These are phyloP conservation scores for Pygoscelis adeliae DNA, from an alignment of 2,113 vertebrate species.

Conservation along the genomic window DNA sequence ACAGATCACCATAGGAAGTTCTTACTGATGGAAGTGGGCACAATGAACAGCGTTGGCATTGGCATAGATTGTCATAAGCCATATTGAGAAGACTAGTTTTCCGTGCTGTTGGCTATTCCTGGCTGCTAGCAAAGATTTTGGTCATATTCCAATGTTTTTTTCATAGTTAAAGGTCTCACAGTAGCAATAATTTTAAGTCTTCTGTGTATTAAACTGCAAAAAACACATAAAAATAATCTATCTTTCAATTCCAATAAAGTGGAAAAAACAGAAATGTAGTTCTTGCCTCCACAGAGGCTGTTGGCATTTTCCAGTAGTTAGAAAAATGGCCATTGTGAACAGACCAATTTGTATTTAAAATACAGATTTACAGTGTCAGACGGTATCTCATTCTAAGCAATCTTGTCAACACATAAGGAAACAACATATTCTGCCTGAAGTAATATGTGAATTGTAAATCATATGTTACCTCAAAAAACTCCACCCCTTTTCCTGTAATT, in stretches of 20 bases:
- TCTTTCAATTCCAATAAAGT: constrained; percentile 12
- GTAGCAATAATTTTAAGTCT: constrained; percentile 38
- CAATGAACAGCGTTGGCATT: background rate
- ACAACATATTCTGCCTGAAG: background rate
- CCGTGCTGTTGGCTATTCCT: background rate
- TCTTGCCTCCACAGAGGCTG: background rate
- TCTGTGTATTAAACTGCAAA: constrained; percentile 13
- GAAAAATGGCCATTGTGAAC: background rate
- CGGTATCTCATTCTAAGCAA: constrained; percentile 9
- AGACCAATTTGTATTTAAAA: constrained; percentile 10
- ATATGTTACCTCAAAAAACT: background rate
- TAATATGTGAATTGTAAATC: background rate
- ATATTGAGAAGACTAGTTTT: background rate
- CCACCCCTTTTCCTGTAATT: background rate
- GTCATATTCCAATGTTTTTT: background rate
- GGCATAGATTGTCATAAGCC: background rate
- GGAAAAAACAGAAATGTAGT: background rate
- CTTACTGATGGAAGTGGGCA: background rate
- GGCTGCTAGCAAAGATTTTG: background rate
- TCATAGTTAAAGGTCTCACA: background rate
- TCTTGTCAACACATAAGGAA: constrained; percentile 1
- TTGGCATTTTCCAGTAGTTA: constrained; percentile 1
- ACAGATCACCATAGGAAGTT: background rate
- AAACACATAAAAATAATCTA: background rate
- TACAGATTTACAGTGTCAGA: background rate